Evolutionary conservation across 2,113 vertebrate species (phyloP), one percentile per base, ranked within the genome.

Genomic region (Indri indri): DNA sequence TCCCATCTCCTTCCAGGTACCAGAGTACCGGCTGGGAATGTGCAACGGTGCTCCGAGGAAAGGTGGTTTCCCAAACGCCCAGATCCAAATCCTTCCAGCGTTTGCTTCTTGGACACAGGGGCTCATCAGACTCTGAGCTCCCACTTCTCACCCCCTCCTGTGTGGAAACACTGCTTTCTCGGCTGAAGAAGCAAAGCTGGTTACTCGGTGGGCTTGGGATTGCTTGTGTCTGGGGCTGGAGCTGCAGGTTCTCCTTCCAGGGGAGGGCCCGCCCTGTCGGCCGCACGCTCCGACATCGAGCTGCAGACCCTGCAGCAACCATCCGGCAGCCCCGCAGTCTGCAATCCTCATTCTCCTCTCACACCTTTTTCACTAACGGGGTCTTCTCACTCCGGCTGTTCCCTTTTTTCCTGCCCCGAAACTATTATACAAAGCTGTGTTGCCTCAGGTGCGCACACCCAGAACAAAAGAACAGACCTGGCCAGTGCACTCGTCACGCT

Each of bases 21-120:
- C 3, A 0, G 37, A 23, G 52, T 20, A 12, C 47, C 73, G 11
- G 7, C 11, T 52, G 32, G 40, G 10, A 30, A 17, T 6, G 12
- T 6, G 6, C 3, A 20, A 37, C 1, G 5, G 8, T 2, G 1
- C 9, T 4, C 4, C 22, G 74, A 61, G 30, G 32, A 22, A 7
- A 71, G 23, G 4, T 6, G 0, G n/a, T 20, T 37, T 32, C 42
- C 83, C 52, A 25, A 45, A 9, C 7, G 9, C 25, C 32, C 61
- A 54, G 52, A 54, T 45, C 80, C 6, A 34, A 71, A 52, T 50
- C 12, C 47, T 16, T 42, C 18, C 73, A 32, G 37, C 40, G 8
- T 11, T 63, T 70, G 45, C 12, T 22, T 57, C 25, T 61, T 27
- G 12, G 10, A 11, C 10, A 27, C 18, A 23, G 17, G 1, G 37